phyloP scores from a whole-genome alignment of 2,113 vertebrate genomes.

The Miniopterus natalensis region DNA sequence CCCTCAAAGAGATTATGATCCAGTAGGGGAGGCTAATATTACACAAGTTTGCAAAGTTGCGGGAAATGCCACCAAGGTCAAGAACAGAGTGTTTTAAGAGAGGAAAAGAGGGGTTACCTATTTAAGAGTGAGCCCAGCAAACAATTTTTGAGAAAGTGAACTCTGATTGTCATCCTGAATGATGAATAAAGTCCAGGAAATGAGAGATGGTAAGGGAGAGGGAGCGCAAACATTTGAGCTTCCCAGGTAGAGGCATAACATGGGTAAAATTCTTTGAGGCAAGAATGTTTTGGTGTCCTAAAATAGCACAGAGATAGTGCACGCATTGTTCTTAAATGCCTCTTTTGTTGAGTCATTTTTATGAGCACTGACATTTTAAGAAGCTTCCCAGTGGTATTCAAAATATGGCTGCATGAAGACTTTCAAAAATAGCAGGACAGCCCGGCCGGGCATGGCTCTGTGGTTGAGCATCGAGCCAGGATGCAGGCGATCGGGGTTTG shows the following conservation, averaged over 20 bases:
- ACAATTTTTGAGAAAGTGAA: not conserved
- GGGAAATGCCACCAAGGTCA: not conserved
- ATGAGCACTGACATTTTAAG: not conserved
- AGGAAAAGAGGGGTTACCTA: not conserved
- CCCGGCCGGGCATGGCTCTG: no score
- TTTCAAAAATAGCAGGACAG: not conserved
- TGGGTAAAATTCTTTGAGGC: not conserved
- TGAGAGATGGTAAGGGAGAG: not conserved
- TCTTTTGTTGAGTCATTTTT: conserved; percentile 22
- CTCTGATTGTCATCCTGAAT: not conserved
- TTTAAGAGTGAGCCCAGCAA: not conserved
- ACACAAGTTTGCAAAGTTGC: not conserved
- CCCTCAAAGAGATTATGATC: not conserved
- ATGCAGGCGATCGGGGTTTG: no score
- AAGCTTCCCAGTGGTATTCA: not conserved
- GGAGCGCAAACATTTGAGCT: not conserved
- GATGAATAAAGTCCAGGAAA: not conserved
- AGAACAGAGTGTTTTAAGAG: not conserved
- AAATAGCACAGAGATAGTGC: not conserved
- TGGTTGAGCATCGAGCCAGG: no score
- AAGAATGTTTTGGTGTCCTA: not conserved
- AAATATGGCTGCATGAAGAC: conserved; percentile 5
- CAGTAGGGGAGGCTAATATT: not conserved
- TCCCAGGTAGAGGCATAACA: not conserved
- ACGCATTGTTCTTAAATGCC: not conserved